Percentiles rank a stretch among this genome's conserved stretches.
phyloP scores from a whole-genome alignment of 2,113 vertebrate genomes.

The Hippotragus niger region DNA sequence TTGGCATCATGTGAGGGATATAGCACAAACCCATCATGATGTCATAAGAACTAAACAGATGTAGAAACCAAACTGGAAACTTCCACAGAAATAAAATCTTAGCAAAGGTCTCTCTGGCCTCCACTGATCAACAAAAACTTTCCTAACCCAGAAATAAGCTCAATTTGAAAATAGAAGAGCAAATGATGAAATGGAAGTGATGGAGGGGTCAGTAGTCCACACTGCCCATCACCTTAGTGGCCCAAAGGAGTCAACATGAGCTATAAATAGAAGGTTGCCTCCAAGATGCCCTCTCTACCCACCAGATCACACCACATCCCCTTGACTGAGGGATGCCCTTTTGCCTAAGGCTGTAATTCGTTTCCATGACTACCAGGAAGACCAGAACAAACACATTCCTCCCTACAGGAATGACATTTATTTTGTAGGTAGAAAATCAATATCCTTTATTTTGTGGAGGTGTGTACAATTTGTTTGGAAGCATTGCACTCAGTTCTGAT shows the following conservation, averaged over 20 bases:
- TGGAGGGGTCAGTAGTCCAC: not conserved
- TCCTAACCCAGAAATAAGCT: not conserved
- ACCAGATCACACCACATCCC: slow-evolving; percentile 57
- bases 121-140: not conserved
- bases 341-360: slow-evolving; percentile 60
- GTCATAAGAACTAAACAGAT: not conserved
- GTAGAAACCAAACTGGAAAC: not conserved
- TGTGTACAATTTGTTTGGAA: not conserved
- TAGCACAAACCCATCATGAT: not conserved
- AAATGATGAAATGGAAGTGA: not conserved
- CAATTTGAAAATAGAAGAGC: not conserved
- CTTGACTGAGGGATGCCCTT: slow-evolving; percentile 54
- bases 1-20: not conserved
- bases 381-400: slow-evolving; percentile 45
- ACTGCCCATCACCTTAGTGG: not conserved
- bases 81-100: not conserved
- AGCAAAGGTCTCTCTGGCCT: not conserved
- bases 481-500: not conserved
- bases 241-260: not conserved
- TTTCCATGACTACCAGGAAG: slow-evolving; percentile 51
- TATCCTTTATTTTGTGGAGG: not conserved
- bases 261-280: slow-evolving; percentile 38
- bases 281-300: not conserved
- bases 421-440: slow-evolving; percentile 40
- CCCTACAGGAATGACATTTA: slow-evolving; percentile 4